Percentiles rank a stretch among this genome's conserved stretches.
Evolutionary conservation across 2,888 invertebrate genomes (phyloP).

Genomic region (Cephus sareptanus): DNA sequence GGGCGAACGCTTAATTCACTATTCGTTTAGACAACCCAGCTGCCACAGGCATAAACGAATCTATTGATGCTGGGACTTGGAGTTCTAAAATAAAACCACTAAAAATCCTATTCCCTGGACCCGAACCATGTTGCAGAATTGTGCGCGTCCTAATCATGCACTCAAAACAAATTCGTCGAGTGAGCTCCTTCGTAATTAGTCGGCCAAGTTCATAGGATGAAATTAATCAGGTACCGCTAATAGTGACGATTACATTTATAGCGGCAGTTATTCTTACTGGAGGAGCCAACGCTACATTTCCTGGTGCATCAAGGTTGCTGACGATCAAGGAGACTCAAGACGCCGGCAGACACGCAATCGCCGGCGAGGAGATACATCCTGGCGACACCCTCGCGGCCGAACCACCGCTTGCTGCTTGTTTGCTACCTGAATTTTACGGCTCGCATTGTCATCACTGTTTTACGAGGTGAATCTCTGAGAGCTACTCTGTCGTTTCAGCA

Average conservation of each 20-base stretch:
- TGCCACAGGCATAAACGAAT: neutral
- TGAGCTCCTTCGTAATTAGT: neutral
- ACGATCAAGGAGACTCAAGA: constrained; percentile 71
- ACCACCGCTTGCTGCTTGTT: constrained; percentile 78
- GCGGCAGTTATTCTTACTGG: constrained; percentile 51
- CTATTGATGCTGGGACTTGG: neutral
- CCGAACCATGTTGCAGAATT: neutral
- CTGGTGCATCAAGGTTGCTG: constrained; percentile 72
- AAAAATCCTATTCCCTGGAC: neutral
- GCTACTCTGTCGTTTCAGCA: neutral
- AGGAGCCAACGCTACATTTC: constrained; percentile 69
- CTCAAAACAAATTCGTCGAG: neutral
- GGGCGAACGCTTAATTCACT: constrained; percentile 34
- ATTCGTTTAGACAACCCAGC: constrained; percentile 24
- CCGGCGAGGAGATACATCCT: constrained; percentile 71
- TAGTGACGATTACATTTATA: neutral
- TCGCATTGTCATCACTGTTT: constrained; percentile 87
- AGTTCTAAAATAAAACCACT: neutral
- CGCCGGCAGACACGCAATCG: constrained; percentile 79
- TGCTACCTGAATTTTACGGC: constrained; percentile 79
- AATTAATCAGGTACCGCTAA: neutral
- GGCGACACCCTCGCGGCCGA: constrained; percentile 82
- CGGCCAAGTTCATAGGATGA: neutral
- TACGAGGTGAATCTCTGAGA: constrained; percentile 69
- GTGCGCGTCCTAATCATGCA: neutral